Evolutionary conservation across 92 coral and sea anemone species (phyloP), one percentile per base, ranked within the genome.

Genomic region (Actinernus sp.): DNA sequence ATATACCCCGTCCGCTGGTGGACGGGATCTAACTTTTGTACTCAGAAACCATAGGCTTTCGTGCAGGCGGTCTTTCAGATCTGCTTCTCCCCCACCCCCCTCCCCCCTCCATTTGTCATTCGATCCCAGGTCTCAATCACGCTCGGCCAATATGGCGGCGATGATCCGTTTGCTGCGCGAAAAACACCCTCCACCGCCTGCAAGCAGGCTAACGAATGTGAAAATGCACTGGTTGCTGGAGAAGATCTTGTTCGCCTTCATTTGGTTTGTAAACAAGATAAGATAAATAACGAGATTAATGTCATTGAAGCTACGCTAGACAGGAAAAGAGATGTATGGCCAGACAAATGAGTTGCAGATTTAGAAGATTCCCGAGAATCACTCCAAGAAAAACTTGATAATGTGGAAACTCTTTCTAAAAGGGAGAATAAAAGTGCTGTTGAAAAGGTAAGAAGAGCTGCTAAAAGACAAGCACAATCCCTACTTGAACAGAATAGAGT

Each of bases 401-500:
- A 53, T 17, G 30, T 54, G 14, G 34, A 60, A 67, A 58, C 13
- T 45, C 65, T 75, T 0, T 32, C 69, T 10, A 49, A 58, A 48
- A 78, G 33, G 37, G 89, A 65, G 24, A 73, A 51, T 44, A 55
- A 76, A 26, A 17, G 26, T 12, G 41, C 74, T 58, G 65, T 53
- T 8, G 69, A 66, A 43, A 75, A 68, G 31, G 55, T 55, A 21
- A 76, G 73, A 60, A 50, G 68, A 17, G 84, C 88, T 27, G 67
- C 88, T 5, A 81, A 81, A 81, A 52, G 87, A 31, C 38, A 23
- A 11, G 88, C 82, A 23, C 66, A 39, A 31, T 54, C 68, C 7
- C 22, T 76, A 58, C 68, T 74, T 3, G 72, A 66, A 30, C 58
- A 68, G 17, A 49, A 54, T 23, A 59, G 78, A n/a, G 65, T 84